Base-by-base conservation (phyloP, 64 coral and sea anemone species). In the Dendrophyllia cribrosa region DNA sequence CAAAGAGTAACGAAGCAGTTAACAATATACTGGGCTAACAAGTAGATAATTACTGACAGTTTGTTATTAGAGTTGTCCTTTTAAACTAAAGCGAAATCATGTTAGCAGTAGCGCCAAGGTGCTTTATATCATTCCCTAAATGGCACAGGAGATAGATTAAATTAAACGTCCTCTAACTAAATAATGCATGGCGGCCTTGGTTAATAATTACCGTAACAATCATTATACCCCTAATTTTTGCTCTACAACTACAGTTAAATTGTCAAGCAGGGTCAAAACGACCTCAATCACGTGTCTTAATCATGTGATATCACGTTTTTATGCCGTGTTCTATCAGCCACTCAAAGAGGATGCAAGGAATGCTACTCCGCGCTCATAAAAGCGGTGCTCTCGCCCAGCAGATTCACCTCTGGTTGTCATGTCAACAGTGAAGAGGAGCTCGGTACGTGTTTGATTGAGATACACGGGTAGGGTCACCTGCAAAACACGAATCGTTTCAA, bases 321-420 rank as follows among this genome's bases (percentile, higher is more conserved):
- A 34, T 34, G 34, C 34, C 34, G 34, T 45, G 12, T 56, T 7
- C 53, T 56, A 12, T 64, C 87, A 98, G 52, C 93, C 96, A 98
- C 93, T 98, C 51, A 98, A 87, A 4, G 96, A 95, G 13, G 96
- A 98, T 3, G 96, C 96, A 52, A 98, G 74, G 93, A 98, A 98
- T 3, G 96, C 96, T 12, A 98, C 96, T 53, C 96, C 96, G 20
- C 96, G 78, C 58, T 98, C 96, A 88, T 98, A 98, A 91, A 98
- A 98, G 63, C 96, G 82, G 86, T 95, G 96, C 22, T 91, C 92
- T 48, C 77, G 89, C 4, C 88, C 91, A 95, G 93, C 86, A 20
- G 93, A 58, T 89, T 94, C 96, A 6, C 92, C 93, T 59, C 78
- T 84, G 53, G 89, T 92, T 43, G 90, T 73, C 92, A 95, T 98